phyloP scores from a whole-genome alignment of 1,140 invertebrate species.

The Scaptomyza hsui region DNA sequence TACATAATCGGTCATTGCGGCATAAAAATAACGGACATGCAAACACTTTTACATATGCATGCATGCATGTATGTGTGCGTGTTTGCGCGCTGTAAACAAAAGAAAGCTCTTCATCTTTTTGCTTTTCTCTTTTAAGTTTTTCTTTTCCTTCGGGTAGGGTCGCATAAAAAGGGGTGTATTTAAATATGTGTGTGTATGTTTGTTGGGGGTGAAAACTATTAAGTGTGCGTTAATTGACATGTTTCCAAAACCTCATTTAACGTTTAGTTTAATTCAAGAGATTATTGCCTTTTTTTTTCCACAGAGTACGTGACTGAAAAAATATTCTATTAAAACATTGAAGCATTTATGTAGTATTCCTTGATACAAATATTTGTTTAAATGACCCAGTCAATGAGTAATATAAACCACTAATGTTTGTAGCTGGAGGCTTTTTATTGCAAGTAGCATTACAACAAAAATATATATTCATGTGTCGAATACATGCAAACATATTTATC shows the following conservation, averaged over 20 bases:
- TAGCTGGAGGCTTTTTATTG: no score
- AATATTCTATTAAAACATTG: no score
- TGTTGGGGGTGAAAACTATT: background rate
- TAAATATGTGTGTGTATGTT: background rate
- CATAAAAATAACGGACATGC: slow-evolving; percentile 4
- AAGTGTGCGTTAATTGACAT: slow-evolving; percentile 18
- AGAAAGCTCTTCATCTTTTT: slow-evolving; percentile 35
- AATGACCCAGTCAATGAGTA: no score
- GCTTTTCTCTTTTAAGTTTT: background rate
- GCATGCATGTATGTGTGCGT: background rate
- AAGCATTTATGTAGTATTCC: no score
- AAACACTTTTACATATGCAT: background rate
- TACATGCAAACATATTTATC: no score
- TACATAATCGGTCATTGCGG: slow-evolving; percentile 65
- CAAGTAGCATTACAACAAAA: no score
- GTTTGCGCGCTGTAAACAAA: slow-evolving; percentile 16
- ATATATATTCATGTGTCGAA: no score
- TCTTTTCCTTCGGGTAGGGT: background rate
- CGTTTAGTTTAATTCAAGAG: background rate
- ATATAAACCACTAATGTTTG: no score
- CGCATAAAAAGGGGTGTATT: slow-evolving; percentile 23
- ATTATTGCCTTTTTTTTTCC: no score
- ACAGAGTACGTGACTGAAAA: no score
- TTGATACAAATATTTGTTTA: no score
- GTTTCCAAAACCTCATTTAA: background rate